Conservation (phyloP, 2,113 vertebrate species). For the Coracopsis vasa region DNA sequence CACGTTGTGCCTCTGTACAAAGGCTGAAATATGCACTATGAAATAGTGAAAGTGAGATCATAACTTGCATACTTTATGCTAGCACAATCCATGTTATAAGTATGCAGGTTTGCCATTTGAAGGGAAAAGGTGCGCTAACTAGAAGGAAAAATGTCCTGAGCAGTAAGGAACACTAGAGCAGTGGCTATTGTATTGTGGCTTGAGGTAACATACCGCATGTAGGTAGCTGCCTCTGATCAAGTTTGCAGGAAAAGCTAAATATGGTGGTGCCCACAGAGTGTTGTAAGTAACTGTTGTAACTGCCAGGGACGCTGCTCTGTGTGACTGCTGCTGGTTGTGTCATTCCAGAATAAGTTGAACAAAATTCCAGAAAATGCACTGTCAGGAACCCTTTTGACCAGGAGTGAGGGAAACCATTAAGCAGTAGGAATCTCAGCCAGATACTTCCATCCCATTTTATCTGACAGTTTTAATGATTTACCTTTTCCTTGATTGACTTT, state of each 20-base stretch:
- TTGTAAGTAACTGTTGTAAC: neutral
- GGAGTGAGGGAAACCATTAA: neutral
- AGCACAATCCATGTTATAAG: neutral
- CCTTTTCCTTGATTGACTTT: conserved; percentile 23
- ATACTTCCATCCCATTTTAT: conserved; percentile 8
- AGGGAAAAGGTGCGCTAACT: neutral
- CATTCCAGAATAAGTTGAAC: neutral
- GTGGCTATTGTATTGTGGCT: accelerated
- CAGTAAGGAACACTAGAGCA: accelerated
- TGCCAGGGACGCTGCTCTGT: neutral
- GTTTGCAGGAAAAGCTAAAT: neutral
- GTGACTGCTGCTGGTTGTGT: neutral
- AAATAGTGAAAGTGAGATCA: neutral
- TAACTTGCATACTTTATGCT: neutral
- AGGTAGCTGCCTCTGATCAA: neutral
- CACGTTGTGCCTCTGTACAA: accelerated
- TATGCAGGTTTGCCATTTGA: neutral
- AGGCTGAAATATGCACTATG: neutral
- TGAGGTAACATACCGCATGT: accelerated
- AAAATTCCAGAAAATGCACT: neutral
- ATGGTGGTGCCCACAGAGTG: neutral
- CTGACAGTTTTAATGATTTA: conserved; percentile 37
- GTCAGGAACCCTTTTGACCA: neutral
- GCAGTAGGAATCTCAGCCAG: conserved; percentile 9
- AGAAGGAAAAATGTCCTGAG: neutral